Evolutionary conservation across 2,797 vertebrate species (phyloP).

Genomic region (Melanotaenia trifasciata): DNA sequence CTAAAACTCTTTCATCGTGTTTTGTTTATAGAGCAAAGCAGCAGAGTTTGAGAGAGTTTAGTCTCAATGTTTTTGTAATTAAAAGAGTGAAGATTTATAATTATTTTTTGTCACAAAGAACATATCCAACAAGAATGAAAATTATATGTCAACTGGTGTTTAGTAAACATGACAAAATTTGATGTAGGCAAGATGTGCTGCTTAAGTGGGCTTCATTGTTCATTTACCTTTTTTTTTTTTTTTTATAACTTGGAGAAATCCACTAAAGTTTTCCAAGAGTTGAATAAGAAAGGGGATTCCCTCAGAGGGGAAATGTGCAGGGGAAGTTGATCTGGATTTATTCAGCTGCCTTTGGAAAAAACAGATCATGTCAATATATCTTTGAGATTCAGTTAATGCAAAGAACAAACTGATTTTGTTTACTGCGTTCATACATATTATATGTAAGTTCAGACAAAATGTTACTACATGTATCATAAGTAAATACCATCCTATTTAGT

Average conservation of each 20-base stretch:
- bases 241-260: background rate
- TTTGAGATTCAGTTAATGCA: background rate
- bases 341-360: background rate
- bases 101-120: background rate
- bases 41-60: background rate
- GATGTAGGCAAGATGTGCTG: background rate
- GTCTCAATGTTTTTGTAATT: background rate
- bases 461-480: background rate
- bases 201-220: background rate
- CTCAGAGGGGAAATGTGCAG: background rate
- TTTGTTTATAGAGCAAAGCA: background rate
- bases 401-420: background rate
- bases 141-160: background rate
- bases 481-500: background rate
- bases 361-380: background rate
- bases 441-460: background rate
- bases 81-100: background rate
- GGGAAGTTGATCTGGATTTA: background rate
- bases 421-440: background rate
- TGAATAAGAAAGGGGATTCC: background rate
- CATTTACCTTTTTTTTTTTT: background rate
- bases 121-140: background rate
- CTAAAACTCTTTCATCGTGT: background rate
- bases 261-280: background rate
- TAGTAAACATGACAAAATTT: too few species aligned